These are phyloP conservation scores for Battus philenor DNA, from an alignment of 1,140 invertebrate species.

Conservation along the genomic window DNA sequence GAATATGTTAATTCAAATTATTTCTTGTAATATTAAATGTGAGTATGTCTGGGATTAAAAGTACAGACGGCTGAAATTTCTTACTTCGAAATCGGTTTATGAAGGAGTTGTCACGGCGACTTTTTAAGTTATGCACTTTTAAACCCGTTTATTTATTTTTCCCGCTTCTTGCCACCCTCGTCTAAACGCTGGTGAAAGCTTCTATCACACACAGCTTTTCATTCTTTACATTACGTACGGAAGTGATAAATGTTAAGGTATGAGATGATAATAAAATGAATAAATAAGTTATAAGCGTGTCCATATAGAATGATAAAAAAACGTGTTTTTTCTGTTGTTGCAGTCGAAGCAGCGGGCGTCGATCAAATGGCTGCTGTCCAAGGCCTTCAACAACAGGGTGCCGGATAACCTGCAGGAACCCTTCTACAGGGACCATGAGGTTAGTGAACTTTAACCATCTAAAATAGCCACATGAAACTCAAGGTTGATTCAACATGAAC, in stretches of 20 bases:
- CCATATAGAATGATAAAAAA: not conserved
- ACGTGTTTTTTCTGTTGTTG: slow-evolving; percentile 63
- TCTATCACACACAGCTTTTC: not conserved
- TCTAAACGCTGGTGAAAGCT: not conserved
- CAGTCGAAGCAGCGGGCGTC: slow-evolving; percentile 98
- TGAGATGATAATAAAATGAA: not conserved
- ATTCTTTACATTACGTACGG: not conserved
- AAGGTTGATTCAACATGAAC: too few species aligned
- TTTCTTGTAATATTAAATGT: too few species aligned
- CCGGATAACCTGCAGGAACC: slow-evolving; percentile 95
- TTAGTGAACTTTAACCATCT: slow-evolving; percentile 68
- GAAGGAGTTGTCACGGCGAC: too few species aligned
- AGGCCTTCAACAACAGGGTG: slow-evolving; percentile 96
- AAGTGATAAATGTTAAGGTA: not conserved
- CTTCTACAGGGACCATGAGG: slow-evolving; percentile 96
- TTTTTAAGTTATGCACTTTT: too few species aligned
- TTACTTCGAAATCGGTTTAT: too few species aligned
- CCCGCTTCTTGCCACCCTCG: not conserved
- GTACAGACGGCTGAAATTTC: too few species aligned
- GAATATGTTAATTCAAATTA: too few species aligned
- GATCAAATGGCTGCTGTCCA: slow-evolving; percentile 97
- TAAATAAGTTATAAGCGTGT: not conserved
- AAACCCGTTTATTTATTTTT: not conserved
- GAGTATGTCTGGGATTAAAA: too few species aligned
- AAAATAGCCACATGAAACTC: too few species aligned